phyloP scores from a whole-genome alignment of 2,797 vertebrate species.

The Vireo griseus region DNA sequence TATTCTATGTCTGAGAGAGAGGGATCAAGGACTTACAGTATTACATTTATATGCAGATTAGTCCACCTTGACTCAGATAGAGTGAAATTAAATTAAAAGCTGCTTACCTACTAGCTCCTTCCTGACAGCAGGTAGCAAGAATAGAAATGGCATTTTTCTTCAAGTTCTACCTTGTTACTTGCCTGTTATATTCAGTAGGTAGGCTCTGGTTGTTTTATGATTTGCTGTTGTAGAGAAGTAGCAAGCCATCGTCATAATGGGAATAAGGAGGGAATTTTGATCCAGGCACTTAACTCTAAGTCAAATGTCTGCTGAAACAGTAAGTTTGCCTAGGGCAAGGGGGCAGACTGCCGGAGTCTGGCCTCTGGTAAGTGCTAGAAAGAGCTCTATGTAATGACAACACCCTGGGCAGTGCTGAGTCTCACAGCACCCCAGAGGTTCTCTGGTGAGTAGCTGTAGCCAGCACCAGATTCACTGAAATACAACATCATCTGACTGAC shows the following conservation, averaged over 20 bases:
- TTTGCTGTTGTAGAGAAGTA: background rate
- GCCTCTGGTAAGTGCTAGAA: background rate
- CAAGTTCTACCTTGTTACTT: background rate
- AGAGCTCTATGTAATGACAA: background rate
- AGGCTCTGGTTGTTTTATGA: background rate
- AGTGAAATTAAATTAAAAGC: constrained; percentile 10
- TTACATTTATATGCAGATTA: background rate
- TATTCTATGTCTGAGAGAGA: background rate
- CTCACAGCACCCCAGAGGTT: background rate
- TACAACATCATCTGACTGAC: background rate
- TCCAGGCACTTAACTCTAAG: background rate
- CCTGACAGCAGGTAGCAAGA: background rate
- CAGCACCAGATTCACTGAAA: background rate
- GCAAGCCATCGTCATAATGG: background rate
- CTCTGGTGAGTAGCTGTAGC: background rate
- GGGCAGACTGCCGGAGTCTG: background rate
- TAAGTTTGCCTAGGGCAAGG: background rate
- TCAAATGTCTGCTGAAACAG: background rate
- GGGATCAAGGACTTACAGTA: background rate
- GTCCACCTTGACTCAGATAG: background rate
- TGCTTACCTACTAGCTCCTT: background rate
- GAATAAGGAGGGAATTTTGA: background rate
- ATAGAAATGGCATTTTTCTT: background rate
- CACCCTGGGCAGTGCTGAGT: background rate
- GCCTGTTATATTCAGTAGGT: background rate